These are phyloP conservation scores for Pygoscelis adeliae DNA, from an alignment of 2,113 vertebrate genomes.

Conservation along the genomic window DNA sequence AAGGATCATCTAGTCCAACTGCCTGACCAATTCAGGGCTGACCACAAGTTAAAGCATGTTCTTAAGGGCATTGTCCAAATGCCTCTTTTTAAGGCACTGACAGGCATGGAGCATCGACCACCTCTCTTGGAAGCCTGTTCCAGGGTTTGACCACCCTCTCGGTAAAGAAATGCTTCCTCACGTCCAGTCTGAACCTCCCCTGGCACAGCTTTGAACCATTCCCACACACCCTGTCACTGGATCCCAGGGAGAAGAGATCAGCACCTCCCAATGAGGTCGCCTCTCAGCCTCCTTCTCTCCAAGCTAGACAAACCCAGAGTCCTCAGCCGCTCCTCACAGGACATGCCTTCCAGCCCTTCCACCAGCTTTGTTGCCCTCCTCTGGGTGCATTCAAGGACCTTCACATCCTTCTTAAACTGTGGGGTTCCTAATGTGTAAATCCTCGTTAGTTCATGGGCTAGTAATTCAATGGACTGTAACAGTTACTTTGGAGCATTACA, in stretches of 20 bases:
- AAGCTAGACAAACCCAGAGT: no score
- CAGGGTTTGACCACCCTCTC: background rate
- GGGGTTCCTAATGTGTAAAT: background rate
- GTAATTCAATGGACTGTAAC: background rate
- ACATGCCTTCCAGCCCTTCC: no score
- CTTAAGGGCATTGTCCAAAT: background rate
- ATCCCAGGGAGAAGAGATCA: background rate
- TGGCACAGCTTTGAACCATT: accelerated
- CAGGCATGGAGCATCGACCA: accelerated
- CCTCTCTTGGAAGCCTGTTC: background rate
- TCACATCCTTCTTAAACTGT: background rate
- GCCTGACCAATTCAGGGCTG: background rate
- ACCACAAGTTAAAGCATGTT: background rate
- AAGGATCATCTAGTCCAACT: background rate
- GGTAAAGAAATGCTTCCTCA: background rate
- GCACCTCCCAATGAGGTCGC: background rate
- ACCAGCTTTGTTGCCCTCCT: background rate
- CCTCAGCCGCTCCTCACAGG: no score
- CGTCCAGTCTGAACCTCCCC: background rate
- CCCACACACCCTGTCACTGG: accelerated
- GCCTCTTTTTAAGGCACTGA: background rate
- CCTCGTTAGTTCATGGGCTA: background rate
- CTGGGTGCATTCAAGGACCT: accelerated
- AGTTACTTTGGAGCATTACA: background rate
- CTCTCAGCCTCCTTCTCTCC: background rate